Base-by-base conservation (phyloP, 2,797 vertebrate species). In the Gymnocypris eckloni region DNA sequence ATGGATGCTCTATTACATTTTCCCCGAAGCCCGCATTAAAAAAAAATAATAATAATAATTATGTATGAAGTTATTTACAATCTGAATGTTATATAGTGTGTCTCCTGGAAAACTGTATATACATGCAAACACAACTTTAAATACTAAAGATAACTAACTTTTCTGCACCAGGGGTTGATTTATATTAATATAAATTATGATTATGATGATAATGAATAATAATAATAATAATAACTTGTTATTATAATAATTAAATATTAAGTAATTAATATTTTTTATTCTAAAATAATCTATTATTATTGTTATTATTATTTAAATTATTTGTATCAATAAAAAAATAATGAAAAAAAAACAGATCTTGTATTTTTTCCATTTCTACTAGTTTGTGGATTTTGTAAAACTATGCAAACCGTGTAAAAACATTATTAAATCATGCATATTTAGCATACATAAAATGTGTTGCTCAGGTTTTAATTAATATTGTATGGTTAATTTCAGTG, bases 1-100 rank as follows among this genome's bases (percentile, higher is more conserved):
- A 22, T 67, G 25, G 25, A 80, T 67, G 43, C 43, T 50, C 61
- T 80, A 67, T 80, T 50, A 67, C 4, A 25, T 70, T 81, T 71
- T 25, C 79, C 79, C 15, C 0, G 6, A 70, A 71, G 66, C 37
- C 48, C n/a, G 8, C 48, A 70, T 54, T 9, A 9, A 33, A 10
- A 67, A 12, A 6, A 20, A 33, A 6, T 43, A 12, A 9, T n/a
- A 79, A 61, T 7, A 4, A 41, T 43, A 13, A 33, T 18, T 28
- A 28, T 66, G 61, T 79, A 45, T 25, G 4, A 25, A 25, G 20
- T 22, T 28, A n/a, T 28, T 77, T 67, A 28, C 9, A 22, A 45
- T 81, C 43, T 33, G 25, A 70, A 79, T 64, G n/a, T n/a, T 39
- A 56, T 56, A 22, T 22, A 59, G 16, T 59, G 59, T 77, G 75